Evolutionary conservation across 2,888 invertebrate species (phyloP).

Genomic region (Ichneumon xanthorius): DNA sequence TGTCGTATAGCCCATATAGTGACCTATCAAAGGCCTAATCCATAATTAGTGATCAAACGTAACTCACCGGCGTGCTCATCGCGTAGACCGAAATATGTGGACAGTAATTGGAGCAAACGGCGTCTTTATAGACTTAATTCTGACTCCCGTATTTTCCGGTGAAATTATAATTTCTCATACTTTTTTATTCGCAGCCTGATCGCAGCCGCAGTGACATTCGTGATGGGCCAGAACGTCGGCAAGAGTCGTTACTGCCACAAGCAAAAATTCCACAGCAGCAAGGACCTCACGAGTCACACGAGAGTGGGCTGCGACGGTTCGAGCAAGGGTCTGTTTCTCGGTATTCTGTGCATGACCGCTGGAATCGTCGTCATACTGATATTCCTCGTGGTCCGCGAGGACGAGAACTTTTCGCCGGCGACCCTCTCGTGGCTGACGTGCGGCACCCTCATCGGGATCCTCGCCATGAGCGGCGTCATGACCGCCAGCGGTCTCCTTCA

Average conservation of each 20-base stretch:
- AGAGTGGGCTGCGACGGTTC: slow-evolving; percentile 86
- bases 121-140: too few relatives aligned
- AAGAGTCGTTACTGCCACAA: slow-evolving; percentile 79
- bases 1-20: too few relatives aligned
- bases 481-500: slow-evolving; percentile 85
- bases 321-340: slow-evolving; percentile 86
- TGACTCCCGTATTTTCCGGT: slow-evolving; percentile 50
- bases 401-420: slow-evolving; percentile 84
- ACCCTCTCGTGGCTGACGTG: slow-evolving; percentile 86
- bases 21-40: too few relatives aligned
- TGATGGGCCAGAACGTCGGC: slow-evolving; percentile 86
- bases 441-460: slow-evolving; percentile 85
- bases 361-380: slow-evolving; percentile 86
- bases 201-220: slow-evolving; percentile 86
- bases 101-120: too few relatives aligned
- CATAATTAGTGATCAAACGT: too few relatives aligned
- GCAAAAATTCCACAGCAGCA: slow-evolving; percentile 81
- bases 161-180: too few relatives aligned
- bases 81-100: too few relatives aligned
- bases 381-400: slow-evolving; percentile 86
- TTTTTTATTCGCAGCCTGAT: slow-evolving; percentile 84
- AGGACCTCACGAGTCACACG: slow-evolving; percentile 77
- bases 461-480: slow-evolving; percentile 83
- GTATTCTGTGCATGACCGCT: slow-evolving; percentile 86
- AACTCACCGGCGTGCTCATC: too few relatives aligned